Evolutionary conservation across 2,113 vertebrate genomes (phyloP).

Genomic region (Ibidorhyncha struthersii): DNA sequence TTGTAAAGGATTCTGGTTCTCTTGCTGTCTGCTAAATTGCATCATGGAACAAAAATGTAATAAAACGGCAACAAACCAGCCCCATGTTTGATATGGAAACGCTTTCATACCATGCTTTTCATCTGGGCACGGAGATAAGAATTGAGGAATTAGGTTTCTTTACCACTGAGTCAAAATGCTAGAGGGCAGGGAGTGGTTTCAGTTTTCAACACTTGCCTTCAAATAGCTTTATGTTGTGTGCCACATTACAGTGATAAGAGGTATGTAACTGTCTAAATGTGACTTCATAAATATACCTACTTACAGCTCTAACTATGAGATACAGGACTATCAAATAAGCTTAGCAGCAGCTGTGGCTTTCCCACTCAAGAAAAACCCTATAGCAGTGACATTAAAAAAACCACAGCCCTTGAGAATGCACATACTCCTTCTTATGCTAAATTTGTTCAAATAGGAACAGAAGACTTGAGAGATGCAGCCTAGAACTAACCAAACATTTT

Average conservation of each 20-base stretch:
- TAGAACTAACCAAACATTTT: not conserved
- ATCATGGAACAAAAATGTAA: not conserved
- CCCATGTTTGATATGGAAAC: not conserved
- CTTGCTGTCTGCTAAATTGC: not conserved
- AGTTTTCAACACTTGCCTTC: not conserved
- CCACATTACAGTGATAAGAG: not conserved
- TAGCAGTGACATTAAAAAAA: not conserved
- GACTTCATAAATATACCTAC: not conserved
- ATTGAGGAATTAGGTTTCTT: not conserved
- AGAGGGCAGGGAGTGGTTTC: not conserved
- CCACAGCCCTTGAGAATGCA: not conserved
- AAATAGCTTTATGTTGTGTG: not conserved
- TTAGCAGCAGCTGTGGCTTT: not conserved
- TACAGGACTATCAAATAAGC: not conserved
- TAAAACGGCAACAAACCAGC: not conserved
- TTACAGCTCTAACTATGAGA: not conserved
- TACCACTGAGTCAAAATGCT: not conserved
- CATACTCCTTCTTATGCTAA: not conserved
- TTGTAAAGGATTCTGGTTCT: not conserved
- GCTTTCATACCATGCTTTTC: not conserved
- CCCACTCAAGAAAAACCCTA: not conserved
- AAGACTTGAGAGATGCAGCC: not conserved
- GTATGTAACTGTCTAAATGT: not conserved
- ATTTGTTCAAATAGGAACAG: not conserved
- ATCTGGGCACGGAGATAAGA: not conserved